A percentile compares a stretch with the other conserved stretches of the same genome.
Conservation (phyloP, 2,888 invertebrate genomes). For the Melangyna quadrimaculata region DNA sequence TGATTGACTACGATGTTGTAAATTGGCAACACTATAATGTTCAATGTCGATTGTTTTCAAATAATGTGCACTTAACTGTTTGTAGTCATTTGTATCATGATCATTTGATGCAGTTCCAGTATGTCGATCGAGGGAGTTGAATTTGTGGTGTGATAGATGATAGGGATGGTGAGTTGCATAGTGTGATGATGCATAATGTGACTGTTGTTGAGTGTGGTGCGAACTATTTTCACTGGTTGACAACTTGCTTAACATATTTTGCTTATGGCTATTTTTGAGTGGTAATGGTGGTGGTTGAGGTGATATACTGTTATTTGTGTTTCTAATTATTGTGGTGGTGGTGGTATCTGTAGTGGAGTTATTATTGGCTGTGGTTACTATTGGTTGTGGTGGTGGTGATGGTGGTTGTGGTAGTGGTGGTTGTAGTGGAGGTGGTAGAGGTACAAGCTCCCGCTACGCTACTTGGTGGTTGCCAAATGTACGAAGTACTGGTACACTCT, state of each 20-base stretch:
- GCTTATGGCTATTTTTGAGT: constrained; percentile 75
- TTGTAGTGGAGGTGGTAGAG: constrained; percentile 73
- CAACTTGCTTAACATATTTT: constrained; percentile 66
- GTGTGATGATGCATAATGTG: constrained; percentile 74
- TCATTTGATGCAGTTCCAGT: constrained; percentile 52
- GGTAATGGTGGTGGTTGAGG: constrained; percentile 74
- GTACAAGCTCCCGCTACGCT: constrained; percentile 81
- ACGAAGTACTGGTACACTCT: constrained; percentile 81
- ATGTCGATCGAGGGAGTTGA: constrained; percentile 76
- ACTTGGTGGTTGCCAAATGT: constrained; percentile 81
- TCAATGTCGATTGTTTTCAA: constrained; percentile 79
- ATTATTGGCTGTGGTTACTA: constrained; percentile 56
- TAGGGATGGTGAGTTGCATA: constrained; percentile 73
- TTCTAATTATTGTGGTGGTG: constrained; percentile 73
- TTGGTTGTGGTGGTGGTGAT: constrained; percentile 67
- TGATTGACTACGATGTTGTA: constrained; percentile 78
- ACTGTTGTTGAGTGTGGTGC: constrained; percentile 74
- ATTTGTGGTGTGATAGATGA: constrained; percentile 74
- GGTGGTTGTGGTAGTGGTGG: constrained; percentile 57
- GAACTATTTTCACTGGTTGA: constrained; percentile 63
- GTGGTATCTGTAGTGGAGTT: constrained; percentile 42
- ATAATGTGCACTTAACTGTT: constrained; percentile 78
- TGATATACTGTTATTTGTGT: constrained; percentile 74
- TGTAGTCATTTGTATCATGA: constrained; percentile 74
- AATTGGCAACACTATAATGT: constrained; percentile 78